Conservation (phyloP, 2,797 vertebrate species). For the Silurus aristotelis region DNA sequence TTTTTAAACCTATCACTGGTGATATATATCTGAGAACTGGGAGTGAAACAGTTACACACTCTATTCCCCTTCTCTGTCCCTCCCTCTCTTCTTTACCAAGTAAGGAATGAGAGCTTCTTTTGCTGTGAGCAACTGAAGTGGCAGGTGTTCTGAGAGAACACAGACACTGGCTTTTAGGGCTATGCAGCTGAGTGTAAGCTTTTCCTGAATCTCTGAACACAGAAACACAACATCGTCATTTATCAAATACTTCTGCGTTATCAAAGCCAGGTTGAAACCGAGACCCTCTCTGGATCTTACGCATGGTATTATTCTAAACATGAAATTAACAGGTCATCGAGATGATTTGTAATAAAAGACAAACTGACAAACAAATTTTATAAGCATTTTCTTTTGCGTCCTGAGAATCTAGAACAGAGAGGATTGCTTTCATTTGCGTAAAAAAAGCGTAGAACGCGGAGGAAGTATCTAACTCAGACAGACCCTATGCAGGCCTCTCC, state of each 20-base stretch:
- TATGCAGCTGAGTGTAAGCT: slow-evolving; percentile 65
- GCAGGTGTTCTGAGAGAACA: slow-evolving; percentile 74
- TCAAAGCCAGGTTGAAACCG: neutral
- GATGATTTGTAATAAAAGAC: neutral
- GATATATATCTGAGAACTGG: slow-evolving; percentile 14
- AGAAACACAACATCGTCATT: slow-evolving; percentile 45
- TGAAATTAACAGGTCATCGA: neutral
- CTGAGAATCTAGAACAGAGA: slow-evolving; percentile 50
- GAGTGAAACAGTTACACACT: slow-evolving; percentile 57
- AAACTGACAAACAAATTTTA: neutral
- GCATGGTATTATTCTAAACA: neutral
- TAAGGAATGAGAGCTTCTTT: slow-evolving; percentile 69
- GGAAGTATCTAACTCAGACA: slow-evolving; percentile 66
- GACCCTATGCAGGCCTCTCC: slow-evolving; percentile 55
- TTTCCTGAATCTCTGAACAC: slow-evolving; percentile 54
- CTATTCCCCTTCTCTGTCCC: neutral
- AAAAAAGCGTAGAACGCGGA: slow-evolving; percentile 63
- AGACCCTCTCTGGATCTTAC: neutral
- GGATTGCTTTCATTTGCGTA: slow-evolving; percentile 73
- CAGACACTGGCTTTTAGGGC: slow-evolving; percentile 72
- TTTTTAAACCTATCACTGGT: slow-evolving; percentile 9
- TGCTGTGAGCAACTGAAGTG: slow-evolving; percentile 66
- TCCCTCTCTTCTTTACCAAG: slow-evolving; percentile 63
- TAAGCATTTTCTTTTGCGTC: neutral
- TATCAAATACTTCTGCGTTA: neutral